phyloP scores from a whole-genome alignment of 1,140 invertebrate species.

The Melipona quadrifasciata region DNA sequence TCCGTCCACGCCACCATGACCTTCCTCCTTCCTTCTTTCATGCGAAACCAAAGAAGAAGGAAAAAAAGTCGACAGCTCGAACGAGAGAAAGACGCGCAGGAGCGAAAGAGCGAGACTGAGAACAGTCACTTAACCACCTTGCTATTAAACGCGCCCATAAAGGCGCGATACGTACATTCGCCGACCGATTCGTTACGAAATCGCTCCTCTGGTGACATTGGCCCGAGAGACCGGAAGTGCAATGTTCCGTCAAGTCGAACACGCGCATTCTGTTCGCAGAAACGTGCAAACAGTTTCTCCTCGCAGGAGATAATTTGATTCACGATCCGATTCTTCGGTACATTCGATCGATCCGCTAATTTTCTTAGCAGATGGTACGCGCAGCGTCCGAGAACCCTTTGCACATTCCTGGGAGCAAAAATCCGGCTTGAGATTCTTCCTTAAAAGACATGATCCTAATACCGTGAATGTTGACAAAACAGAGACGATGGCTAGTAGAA shows the following conservation, averaged over 20 bases:
- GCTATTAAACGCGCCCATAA: conserved; percentile 50
- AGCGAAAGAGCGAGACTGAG: conserved; percentile 6
- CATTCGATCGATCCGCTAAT: neutral
- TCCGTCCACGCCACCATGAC: neutral
- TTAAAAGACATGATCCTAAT: neutral
- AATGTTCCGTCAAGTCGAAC: neutral
- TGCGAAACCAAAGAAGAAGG: conserved; percentile 37
- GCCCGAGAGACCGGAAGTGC: neutral
- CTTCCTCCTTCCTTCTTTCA: conserved; percentile 47
- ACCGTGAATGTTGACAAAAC: conserved; percentile 38
- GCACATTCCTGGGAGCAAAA: neutral
- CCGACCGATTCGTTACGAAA: conserved; percentile 41
- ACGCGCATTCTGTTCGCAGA: neutral
- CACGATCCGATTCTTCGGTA: neutral
- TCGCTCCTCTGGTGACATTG: conserved; percentile 29
- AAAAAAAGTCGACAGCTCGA: conserved; percentile 1
- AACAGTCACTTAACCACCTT: conserved; percentile 54
- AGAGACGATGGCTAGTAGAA: conserved; percentile 17
- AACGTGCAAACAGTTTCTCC: neutral
- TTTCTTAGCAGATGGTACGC: conserved; percentile 28
- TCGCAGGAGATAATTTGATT: neutral
- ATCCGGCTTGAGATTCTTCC: neutral
- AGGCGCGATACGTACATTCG: conserved; percentile 15
- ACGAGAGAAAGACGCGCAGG: conserved; percentile 39
- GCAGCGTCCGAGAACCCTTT: neutral